Evolutionary conservation across 2,888 invertebrate genomes (phyloP).

Genomic region (Thysanoteuthis rhombus): DNA sequence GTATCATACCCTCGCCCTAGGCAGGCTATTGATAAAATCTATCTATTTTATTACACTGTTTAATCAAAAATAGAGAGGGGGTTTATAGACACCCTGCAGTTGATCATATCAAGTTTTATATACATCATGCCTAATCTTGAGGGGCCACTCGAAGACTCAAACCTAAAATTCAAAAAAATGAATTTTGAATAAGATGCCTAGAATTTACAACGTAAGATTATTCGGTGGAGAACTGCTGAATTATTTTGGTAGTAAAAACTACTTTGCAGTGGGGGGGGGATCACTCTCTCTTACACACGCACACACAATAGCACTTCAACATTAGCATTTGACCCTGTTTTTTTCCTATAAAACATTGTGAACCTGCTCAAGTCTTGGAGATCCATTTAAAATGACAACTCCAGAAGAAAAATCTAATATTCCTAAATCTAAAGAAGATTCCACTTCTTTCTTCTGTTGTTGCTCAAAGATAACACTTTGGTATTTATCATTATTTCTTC

Average conservation of each 20-base stretch:
- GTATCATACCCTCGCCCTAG: too few relatives aligned
- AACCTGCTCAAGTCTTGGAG: neutral
- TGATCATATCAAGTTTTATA: too few relatives aligned
- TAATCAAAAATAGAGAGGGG: too few relatives aligned
- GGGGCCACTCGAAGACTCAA: too few relatives aligned
- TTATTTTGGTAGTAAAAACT: neutral
- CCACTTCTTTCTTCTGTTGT: neutral
- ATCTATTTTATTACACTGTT: too few relatives aligned
- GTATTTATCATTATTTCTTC: neutral
- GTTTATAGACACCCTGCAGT: too few relatives aligned
- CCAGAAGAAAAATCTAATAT: neutral
- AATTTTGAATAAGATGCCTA: neutral
- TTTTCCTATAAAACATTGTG: neutral
- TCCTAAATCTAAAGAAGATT: neutral
- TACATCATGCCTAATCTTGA: too few relatives aligned
- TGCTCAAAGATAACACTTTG: neutral
- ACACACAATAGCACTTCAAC: neutral
- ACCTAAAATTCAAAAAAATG: neutral
- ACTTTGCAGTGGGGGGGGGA: neutral
- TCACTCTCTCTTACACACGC: neutral
- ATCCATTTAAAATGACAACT: neutral
- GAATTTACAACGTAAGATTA: neutral
- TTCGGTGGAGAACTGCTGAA: neutral
- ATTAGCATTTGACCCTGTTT: neutral
- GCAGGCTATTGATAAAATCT: too few relatives aligned